phyloP scores from a whole-genome alignment of 2,113 vertebrate species.

The Lagenorhynchus albirostris region DNA sequence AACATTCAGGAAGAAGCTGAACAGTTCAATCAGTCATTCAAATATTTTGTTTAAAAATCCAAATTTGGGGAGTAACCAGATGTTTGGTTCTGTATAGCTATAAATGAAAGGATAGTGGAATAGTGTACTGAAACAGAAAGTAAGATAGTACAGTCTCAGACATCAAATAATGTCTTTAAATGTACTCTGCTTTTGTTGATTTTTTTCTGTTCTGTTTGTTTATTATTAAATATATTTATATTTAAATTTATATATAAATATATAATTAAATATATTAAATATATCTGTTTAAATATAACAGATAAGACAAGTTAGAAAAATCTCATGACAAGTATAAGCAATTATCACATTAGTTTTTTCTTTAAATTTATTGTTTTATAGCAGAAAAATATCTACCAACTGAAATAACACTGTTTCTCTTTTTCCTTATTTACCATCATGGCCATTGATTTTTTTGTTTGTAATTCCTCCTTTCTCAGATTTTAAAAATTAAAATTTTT shows the following conservation, averaged over 20 bases:
- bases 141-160: not conserved
- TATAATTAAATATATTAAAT: too few species aligned
- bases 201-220: not conserved
- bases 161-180: not conserved
- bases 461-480: not conserved
- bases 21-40: not conserved
- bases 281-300: not conserved
- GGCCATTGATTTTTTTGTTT: not conserved
- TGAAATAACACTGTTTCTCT: slow-evolving; percentile 8
- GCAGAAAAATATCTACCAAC: slow-evolving; percentile 6
- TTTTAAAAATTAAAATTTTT: slow-evolving; percentile 17
- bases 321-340: not conserved
- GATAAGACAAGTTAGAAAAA: not conserved
- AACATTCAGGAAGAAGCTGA: not conserved
- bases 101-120: not conserved
- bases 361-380: slow-evolving; percentile 31
- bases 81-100: not conserved
- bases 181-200: not conserved
- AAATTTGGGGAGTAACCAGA: not conserved
- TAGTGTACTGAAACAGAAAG: not conserved
- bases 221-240: not conserved
- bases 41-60: slow-evolving; percentile 2
- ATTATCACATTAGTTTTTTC: not conserved
- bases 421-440: slow-evolving; percentile 40
- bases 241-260: too few species aligned